phyloP scores from a whole-genome alignment of 2,888 invertebrate species.

The Calameuta pallipes region DNA sequence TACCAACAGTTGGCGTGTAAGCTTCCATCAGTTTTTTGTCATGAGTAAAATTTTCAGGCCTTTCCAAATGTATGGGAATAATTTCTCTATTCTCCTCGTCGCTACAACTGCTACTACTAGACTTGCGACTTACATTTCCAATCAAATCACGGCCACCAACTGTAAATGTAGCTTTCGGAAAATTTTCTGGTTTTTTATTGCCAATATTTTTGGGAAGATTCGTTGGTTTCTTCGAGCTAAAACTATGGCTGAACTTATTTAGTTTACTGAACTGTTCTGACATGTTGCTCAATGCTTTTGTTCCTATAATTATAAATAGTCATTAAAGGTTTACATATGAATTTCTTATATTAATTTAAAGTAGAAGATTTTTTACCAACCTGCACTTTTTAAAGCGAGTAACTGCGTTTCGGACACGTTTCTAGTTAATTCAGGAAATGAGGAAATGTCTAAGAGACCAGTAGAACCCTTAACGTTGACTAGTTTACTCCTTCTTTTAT shows the following conservation, averaged over 20 bases:
- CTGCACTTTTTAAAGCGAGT: conserved; percentile 79
- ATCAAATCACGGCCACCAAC: conserved; percentile 55
- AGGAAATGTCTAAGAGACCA: conserved; percentile 73
- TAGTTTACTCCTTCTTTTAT: conserved; percentile 75
- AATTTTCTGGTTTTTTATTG: conserved; percentile 28
- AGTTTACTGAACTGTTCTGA: conserved; percentile 88
- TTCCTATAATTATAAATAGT: conserved; percentile 69
- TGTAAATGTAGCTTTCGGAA: conserved; percentile 54
- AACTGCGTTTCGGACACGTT: conserved; percentile 93
- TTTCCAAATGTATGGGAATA: conserved; percentile 44
- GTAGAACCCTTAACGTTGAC: conserved; percentile 67
- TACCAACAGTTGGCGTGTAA: conserved; percentile 76
- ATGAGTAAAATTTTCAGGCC: conserved; percentile 42
- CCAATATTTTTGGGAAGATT: conserved; percentile 43
- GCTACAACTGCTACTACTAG: conserved; percentile 70
- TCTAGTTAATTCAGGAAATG: conserved; percentile 76
- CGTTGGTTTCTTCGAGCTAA: conserved; percentile 67
- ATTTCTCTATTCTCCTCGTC: conserved; percentile 70
- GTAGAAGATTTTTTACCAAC: conserved; percentile 65
- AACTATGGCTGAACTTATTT: conserved; percentile 77
- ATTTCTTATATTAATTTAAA: background rate
- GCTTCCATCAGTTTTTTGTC: conserved; percentile 65
- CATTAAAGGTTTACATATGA: background rate
- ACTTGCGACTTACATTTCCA: conserved; percentile 67
- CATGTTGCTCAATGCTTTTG: conserved; percentile 87